A percentile compares a stretch with the other conserved stretches of the same genome.
These are phyloP conservation scores for Macropis europaea DNA, from an alignment of 2,888 invertebrate genomes.

Conservation along the genomic window DNA sequence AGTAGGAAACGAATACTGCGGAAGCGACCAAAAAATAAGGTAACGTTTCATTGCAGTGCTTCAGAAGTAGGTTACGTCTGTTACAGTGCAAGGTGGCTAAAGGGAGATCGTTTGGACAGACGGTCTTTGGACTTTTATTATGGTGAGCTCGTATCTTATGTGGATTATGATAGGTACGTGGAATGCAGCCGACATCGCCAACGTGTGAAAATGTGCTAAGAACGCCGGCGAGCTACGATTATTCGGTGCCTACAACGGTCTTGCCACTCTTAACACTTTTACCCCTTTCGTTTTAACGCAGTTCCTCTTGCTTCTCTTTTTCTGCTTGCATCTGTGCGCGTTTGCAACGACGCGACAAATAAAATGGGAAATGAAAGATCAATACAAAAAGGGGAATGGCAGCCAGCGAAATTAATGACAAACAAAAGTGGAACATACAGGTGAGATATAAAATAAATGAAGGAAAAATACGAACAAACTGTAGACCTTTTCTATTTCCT, in stretches of 20 bases:
- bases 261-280: no score
- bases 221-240: constrained; percentile 82
- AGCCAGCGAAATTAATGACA: not conserved
- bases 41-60: constrained; percentile 8
- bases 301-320: not conserved
- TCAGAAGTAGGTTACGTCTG: constrained; percentile 48
- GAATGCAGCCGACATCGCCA: constrained; percentile 81
- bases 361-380: not conserved
- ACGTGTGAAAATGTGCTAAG: constrained; percentile 82
- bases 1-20: not conserved
- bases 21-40: constrained; percentile 4
- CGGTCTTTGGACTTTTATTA: constrained; percentile 82
- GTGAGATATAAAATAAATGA: no score
- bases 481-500: no score
- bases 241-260: constrained; percentile 77
- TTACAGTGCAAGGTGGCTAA: constrained; percentile 79
- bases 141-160: constrained; percentile 81
- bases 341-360: not conserved
- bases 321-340: not conserved
- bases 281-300: not conserved
- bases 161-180: constrained; percentile 82
- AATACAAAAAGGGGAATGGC: not conserved
- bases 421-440: no score
- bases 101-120: constrained; percentile 86
- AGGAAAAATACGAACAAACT: no score